A percentile compares a stretch with the other conserved stretches of the same genome.
Evolutionary conservation across 2,113 vertebrate genomes (phyloP).

Genomic region (Cervus canadensis): DNA sequence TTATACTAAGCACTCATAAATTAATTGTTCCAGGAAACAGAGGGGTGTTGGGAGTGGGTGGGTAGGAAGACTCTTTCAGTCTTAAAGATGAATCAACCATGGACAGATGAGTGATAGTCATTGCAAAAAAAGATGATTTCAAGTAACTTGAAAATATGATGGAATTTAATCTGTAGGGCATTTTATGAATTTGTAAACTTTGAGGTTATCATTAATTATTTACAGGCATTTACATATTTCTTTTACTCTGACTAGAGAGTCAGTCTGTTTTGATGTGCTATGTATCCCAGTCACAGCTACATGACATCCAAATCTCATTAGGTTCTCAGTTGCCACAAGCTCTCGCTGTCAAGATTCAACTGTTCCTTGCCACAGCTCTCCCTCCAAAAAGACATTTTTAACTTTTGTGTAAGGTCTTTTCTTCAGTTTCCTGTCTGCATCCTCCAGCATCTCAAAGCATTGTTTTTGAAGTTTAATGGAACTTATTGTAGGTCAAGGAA

Average conservation of each 20-base stretch:
- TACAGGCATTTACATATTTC: constrained; percentile 79
- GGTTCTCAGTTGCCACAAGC: constrained; percentile 76
- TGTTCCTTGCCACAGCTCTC: constrained; percentile 71
- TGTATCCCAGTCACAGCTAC: constrained; percentile 67
- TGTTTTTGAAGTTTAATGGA: constrained; percentile 87
- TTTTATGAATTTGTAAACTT: constrained; percentile 79
- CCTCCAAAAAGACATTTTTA: constrained; percentile 80
- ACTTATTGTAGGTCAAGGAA: constrained; percentile 84
- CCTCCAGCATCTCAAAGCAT: constrained; percentile 84
- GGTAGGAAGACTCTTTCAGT: constrained; percentile 59
- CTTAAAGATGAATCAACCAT: constrained; percentile 73
- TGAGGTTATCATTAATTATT: constrained; percentile 80
- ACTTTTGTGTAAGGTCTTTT: constrained; percentile 84
- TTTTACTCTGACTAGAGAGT: constrained; percentile 72
- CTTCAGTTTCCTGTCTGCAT: constrained; percentile 85
- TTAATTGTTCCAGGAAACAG: constrained; percentile 77
- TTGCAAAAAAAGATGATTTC: constrained; percentile 77
- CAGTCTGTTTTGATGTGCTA: constrained; percentile 67
- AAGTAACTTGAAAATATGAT: constrained; percentile 73
- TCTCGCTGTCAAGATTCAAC: constrained; percentile 77
- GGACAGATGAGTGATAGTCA: constrained; percentile 76
- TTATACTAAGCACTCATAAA: constrained; percentile 80
- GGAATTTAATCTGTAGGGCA: constrained; percentile 71
- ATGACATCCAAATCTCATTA: constrained; percentile 78
- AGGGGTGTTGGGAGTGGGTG: not conserved